Percentiles rank a stretch among this genome's conserved stretches.
These are phyloP conservation scores for Drosophila sordidula DNA, from an alignment of 2,888 invertebrate genomes.

Conservation along the genomic window DNA sequence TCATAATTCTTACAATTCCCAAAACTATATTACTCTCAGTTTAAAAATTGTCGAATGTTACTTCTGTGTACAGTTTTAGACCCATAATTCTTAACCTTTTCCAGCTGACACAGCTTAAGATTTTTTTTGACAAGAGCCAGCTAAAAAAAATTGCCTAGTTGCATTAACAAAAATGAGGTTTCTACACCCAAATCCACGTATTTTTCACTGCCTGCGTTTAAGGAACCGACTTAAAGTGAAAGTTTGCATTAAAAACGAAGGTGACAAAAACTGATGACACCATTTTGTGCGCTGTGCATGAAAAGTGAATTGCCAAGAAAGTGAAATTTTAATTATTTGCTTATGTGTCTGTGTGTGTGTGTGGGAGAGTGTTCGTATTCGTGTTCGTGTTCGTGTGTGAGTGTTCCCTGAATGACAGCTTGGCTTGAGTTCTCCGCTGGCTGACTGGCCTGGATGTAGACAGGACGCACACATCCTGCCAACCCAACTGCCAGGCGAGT, in stretches of 20 bases:
- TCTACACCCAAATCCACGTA: not conserved
- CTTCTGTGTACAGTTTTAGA: not conserved
- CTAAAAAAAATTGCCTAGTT: not conserved
- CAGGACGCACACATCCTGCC: constrained; percentile 66
- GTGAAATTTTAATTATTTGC: constrained; percentile 83
- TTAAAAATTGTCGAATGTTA: not conserved
- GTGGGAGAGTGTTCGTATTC: constrained; percentile 16
- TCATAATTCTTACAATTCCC: no score
- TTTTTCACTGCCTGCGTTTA: constrained; percentile 9
- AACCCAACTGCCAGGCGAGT: constrained; percentile 52
- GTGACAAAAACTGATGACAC: constrained; percentile 71
- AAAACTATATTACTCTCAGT: not conserved
- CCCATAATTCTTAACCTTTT: no score
- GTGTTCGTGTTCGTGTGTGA: constrained; percentile 15
- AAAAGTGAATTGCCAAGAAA: constrained; percentile 81
- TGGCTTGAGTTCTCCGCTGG: constrained; percentile 48
- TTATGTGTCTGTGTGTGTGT: constrained; percentile 31
- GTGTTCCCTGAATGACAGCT: constrained; percentile 71
- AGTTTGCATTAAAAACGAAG: constrained; percentile 40
- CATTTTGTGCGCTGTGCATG: constrained; percentile 56
- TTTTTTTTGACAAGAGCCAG: no score
- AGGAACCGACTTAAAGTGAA: constrained; percentile 24
- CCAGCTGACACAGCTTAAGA: no score
- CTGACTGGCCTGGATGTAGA: constrained; percentile 71
- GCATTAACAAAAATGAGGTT: constrained; percentile 6